Base-by-base conservation (phyloP, 2,888 invertebrate species). In the Andricus quercusramuli region DNA sequence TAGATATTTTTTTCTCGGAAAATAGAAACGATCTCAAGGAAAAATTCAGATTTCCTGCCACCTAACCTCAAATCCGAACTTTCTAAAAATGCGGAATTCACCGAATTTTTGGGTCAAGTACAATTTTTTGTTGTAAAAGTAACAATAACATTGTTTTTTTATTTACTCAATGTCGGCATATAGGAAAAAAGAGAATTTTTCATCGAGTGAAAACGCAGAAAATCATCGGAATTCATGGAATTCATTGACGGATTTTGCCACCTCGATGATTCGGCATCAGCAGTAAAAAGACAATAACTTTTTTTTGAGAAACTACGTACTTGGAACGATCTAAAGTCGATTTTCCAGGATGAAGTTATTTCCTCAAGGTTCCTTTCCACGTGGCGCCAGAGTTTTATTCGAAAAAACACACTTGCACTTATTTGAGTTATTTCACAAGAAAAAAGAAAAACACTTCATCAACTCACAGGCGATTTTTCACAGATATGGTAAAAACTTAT, bases 311-410 rank as follows among this genome's bases (percentile, higher is more conserved):
- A 25, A 25, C 8, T n/a, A 56, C 62, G 25, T 25, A 25, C 62
- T 25, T 29, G 25, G 15, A 22, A 15, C 25, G 13, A 62, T 62
- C 25, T 44, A 44, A 37, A 68, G 68, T 17, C 44, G 47, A 68
- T 44, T 67, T 41, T 67, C 41, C 67, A 22, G 41, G 20, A 41
- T 37, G 15, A 44, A 25, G 22, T 47, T 17, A 68, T 44, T 68
- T 25, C 25, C 22, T 68, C 47, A 68, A 68, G 68, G 68, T 44
- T 44, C 25, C 44, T 68, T 44, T 68, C 22, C 47, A 68, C 22
- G 68, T 68, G 44, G 44, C 47, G 25, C 5, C 67, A 22, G 32
- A 15, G 13, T 22, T 22, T 25, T 15, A 62, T 25, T 25, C 15
- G 0, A 22, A 22, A 5, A 25, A 62, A 5, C 9, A 56, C 3